Percentiles rank a stretch among this genome's conserved stretches.
Evolutionary conservation across 2,797 vertebrate genomes (phyloP).

Genomic region (Tarsius wallacei): DNA sequence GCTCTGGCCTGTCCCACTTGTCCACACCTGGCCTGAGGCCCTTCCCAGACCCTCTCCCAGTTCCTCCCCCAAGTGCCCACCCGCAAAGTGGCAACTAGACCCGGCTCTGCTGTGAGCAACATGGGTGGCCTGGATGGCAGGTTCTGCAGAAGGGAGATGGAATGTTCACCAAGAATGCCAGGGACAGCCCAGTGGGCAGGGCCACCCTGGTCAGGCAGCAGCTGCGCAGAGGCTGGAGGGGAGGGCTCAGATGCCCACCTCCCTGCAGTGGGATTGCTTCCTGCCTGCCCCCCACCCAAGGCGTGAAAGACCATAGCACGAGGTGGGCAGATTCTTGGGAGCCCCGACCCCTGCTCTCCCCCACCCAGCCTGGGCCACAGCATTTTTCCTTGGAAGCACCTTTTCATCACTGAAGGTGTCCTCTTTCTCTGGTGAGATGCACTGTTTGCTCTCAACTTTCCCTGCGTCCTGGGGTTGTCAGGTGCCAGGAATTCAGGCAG

Average conservation of each 20-base stretch:
- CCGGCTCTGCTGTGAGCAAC: neutral
- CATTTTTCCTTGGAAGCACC: neutral
- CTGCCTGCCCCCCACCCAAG: neutral
- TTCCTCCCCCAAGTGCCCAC: too few relatives aligned
- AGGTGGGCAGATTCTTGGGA: rapidly evolving
- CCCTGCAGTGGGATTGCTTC: neutral
- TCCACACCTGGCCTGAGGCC: neutral
- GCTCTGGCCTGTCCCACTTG: too few relatives aligned
- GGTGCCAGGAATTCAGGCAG: neutral
- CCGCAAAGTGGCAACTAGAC: too few relatives aligned
- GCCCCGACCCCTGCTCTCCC: neutral
- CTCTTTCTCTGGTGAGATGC: neutral
- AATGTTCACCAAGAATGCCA: neutral
- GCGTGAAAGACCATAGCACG: neutral
- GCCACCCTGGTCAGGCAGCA: neutral
- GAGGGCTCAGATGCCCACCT: neutral
- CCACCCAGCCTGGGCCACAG: rapidly evolving
- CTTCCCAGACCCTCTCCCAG: neutral
- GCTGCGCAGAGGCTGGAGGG: rapidly evolving
- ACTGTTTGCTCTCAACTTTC: neutral
- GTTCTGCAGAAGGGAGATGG: neutral
- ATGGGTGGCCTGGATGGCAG: rapidly evolving
- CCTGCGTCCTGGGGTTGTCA: neutral
- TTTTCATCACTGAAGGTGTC: neutral
- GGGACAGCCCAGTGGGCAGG: neutral